Conservation (phyloP, 1,140 invertebrate species). For the Temnothorax nylanderi region DNA sequence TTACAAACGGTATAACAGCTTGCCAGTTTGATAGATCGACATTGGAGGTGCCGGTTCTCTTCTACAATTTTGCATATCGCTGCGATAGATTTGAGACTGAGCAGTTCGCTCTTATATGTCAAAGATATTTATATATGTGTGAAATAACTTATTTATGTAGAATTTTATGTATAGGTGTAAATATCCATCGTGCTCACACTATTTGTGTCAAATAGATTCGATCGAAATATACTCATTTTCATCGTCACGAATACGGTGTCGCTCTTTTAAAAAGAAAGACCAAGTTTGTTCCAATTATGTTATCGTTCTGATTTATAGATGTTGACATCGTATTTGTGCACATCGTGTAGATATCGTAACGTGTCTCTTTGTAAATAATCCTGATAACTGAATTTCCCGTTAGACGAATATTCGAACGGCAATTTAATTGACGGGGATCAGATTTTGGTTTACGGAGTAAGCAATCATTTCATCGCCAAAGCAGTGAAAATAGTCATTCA, state of each 20-base stretch:
- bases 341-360: slow-evolving; percentile 44
- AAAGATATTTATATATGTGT: slow-evolving; percentile 30
- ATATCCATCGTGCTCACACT: slow-evolving; percentile 52
- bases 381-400: slow-evolving; percentile 44
- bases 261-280: background rate
- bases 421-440: slow-evolving; percentile 44
- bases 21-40: background rate
- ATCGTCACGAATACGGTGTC: slow-evolving; percentile 36
- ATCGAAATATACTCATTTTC: slow-evolving; percentile 26
- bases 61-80: background rate
- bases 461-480: slow-evolving; percentile 17
- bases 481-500: background rate
- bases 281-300: background rate
- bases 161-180: slow-evolving; percentile 54
- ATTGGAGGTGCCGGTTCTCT: background rate
- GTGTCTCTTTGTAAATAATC: slow-evolving; percentile 69
- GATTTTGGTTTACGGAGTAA: slow-evolving; percentile 33
- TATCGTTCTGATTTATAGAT: slow-evolving; percentile 29
- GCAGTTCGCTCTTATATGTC: slow-evolving; percentile 22
- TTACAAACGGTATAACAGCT: background rate
- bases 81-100: slow-evolving; percentile 43
- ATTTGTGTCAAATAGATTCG: slow-evolving; percentile 54
- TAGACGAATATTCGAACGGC: slow-evolving; percentile 28
- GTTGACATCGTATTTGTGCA: slow-evolving; percentile 48
- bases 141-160: slow-evolving; percentile 48